phyloP scores from a whole-genome alignment of 2,113 vertebrate species.

The Rhineura floridana region DNA sequence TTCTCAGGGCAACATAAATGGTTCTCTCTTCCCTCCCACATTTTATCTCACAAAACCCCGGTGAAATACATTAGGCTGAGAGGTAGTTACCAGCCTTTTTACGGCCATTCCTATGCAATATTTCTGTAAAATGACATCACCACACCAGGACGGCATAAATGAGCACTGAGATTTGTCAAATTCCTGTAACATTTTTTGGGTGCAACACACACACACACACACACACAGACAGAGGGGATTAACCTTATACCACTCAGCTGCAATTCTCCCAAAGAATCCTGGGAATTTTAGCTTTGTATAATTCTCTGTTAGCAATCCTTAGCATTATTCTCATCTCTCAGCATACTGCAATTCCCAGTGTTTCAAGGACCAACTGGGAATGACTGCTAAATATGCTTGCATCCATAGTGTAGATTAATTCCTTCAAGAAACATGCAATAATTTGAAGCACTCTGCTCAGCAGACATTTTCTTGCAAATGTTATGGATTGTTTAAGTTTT shows the following conservation, averaged over 20 bases:
- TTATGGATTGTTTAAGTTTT: too few species aligned
- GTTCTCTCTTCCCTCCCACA: too few species aligned
- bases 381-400: too few species aligned
- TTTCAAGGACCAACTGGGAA: neutral
- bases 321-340: neutral
- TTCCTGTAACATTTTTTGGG: neutral
- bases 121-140: neutral
- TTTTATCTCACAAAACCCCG: too few species aligned
- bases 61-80: too few species aligned
- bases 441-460: neutral
- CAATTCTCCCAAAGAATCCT: neutral
- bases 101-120: neutral
- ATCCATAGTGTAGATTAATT: too few species aligned
- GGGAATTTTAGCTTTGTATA: neutral
- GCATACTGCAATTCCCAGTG: too few species aligned
- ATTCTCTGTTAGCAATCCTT: neutral
- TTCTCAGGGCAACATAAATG: too few species aligned
- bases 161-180: neutral
- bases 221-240: fast-evolving
- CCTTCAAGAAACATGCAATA: neutral
- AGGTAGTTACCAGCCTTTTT: too few species aligned
- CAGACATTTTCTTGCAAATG: neutral
- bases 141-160: neutral
- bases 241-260: neutral
- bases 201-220: too few species aligned